Base-by-base conservation (phyloP, 2,797 vertebrate genomes). In the Malurus leucopterus region DNA sequence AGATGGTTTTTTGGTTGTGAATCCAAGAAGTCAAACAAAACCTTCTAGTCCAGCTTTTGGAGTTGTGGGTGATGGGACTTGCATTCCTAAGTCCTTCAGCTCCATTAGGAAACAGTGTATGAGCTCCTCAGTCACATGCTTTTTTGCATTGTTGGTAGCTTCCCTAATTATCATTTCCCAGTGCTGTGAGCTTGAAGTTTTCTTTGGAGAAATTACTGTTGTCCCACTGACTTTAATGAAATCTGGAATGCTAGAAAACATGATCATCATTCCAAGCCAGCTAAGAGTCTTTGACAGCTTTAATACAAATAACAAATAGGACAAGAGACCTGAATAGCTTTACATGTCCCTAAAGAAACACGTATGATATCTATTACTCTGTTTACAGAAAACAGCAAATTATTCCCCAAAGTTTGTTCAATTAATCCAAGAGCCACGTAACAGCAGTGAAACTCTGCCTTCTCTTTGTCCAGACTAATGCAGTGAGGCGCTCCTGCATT, bases 211-310 rank as follows among this genome's bases (percentile, higher is more conserved):
- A 83, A 36, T 49, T 21, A 53, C 19, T 32, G 14, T 29, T 82
- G 14, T 64, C 30, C 18, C 12, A 17, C 22, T 32, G 41, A 73
- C 53, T 84, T 84, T 7, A 50, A 50, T 2, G 2, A 50, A 43
- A 38, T 41, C 49, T 38, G 34, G 23, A 77, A 43, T 61, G 30
- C 30, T 43, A 29, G 47, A 80, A 93, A 83, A 40, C 21, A 51
- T 0, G 1, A 46, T 29, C 0, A 0, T 64, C 3, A 2, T 72
- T 90, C 41, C 49, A 69, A 84, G 58, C 40, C 41, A 53, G 40
- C 58, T 27, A 70, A 44, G 34, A 61, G 30, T 55, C 55, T 40
- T 55, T 23, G 53, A 59, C 36, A 61, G 21, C 55, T 89, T 77
- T 32, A 41, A 80, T 77, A 69, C 32, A 90, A 89, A 50, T 10